phyloP scores from a whole-genome alignment of 2,113 vertebrate species.

The Catharus bicknelli region DNA sequence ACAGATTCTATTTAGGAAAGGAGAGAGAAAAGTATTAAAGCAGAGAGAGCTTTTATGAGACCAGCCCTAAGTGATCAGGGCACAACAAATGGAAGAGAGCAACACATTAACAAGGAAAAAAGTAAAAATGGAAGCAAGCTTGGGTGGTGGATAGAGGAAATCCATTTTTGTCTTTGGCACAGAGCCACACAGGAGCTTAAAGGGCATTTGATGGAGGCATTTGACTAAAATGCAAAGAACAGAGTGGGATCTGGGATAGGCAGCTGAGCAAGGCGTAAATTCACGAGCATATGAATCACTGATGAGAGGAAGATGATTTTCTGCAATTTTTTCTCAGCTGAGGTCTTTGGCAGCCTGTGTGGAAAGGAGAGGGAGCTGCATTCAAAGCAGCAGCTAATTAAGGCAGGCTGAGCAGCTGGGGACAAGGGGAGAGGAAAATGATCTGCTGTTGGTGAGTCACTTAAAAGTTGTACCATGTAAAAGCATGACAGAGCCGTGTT shows the following conservation, averaged over 20 bases:
- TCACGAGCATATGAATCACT: background rate
- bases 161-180: background rate
- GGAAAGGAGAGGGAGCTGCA: slow-evolving; percentile 11
- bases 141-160: background rate
- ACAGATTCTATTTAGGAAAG: background rate
- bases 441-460: background rate
- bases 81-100: background rate
- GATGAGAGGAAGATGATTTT: background rate
- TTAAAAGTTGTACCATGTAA: background rate
- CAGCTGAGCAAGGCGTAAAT: background rate
- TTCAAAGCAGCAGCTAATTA: slow-evolving; percentile 2
- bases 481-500: background rate
- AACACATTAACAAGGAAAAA: background rate
- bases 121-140: background rate
- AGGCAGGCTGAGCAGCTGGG: background rate
- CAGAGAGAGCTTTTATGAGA: background rate
- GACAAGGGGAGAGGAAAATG: background rate
- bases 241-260: background rate
- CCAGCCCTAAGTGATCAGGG: background rate
- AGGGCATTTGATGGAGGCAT: slow-evolving; percentile 33
- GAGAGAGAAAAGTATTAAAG: background rate
- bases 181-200: background rate
- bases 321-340: background rate
- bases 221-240: slow-evolving; percentile 47
- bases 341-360: background rate